Evolutionary conservation across 2,113 vertebrate genomes (phyloP), one percentile per base, ranked within the genome.

Genomic region (Antidorcas marsupialis): DNA sequence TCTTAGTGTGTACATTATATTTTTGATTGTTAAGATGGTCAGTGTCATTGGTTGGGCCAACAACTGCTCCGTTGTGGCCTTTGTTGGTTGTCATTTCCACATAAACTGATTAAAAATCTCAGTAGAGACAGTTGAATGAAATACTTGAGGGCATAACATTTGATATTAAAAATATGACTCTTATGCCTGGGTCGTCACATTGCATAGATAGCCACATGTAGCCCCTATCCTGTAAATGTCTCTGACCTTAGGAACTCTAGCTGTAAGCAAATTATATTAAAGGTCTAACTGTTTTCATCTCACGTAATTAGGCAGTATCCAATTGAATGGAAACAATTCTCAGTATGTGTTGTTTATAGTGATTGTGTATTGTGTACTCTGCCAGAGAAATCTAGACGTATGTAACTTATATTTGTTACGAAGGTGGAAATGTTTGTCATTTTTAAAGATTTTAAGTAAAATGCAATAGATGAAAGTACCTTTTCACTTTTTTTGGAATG

Each of bases 371-470:
- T 84, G 28, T 86, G 86, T 87, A 55, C 14, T 98, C 17, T 89
- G 47, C 47, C 53, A 78, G 60, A 97, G 57, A 95, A 96, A 89
- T 92, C 59, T 74, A 53, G 13, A 89, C 30, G 16, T 95, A 19
- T 47, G 5, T 92, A 59, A 86, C 33, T 81, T 47, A 47, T 14
- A 64, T 59, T 59, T 95, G 45, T 86, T 62, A 43, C 11, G 28
- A 89, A 94, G 33, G 10, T 96, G 16, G 62, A 57, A 87, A 86
- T 84, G 84, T 50, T 94, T 16, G 21, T 94, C 21, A 25, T 85
- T 95, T 97, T 95, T 95, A 84, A 3, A 90, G 55, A 87, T 67
- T 94, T 90, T 94, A 85, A 87, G 25, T 94, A 83, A 87, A 97
- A 39, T 93, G 6, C 30, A 94, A 4, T 45, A 91, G 39, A 94